Conservation (phyloP, 2,888 invertebrate species). For the Epiblema foenella region DNA sequence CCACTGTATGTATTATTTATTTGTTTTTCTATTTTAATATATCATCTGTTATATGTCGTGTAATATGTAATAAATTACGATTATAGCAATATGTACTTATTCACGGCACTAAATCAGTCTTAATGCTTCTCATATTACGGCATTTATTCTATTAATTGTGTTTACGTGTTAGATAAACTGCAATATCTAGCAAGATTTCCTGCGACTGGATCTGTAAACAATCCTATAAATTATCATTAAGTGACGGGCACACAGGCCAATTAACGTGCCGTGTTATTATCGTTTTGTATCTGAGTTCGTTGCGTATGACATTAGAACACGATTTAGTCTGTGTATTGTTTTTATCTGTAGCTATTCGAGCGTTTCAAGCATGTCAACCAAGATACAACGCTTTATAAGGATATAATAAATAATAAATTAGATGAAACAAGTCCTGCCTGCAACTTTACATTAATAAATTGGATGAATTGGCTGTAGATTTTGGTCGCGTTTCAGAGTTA, state of each 20-base stretch:
- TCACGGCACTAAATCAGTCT: constrained; percentile 1
- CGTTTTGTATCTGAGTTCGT: background rate
- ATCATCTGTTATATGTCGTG: background rate
- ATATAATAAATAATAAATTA: no score
- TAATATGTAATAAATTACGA: background rate
- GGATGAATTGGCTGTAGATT: no score
- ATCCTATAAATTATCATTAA: constrained; percentile 39
- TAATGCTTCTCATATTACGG: background rate
- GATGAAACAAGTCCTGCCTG: no score
- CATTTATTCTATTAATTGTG: constrained; percentile 13
- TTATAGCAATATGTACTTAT: background rate
- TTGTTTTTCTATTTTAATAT: no score
- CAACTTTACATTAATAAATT: no score
- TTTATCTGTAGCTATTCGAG: no score
- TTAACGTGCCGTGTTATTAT: constrained; percentile 24
- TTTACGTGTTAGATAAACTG: constrained; percentile 18
- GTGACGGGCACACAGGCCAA: constrained; percentile 30
- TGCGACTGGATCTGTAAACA: constrained; percentile 26
- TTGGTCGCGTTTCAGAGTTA: no score
- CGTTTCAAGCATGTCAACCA: no score
- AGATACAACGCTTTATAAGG: no score
- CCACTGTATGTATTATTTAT: no score
- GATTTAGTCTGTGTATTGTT: background rate
- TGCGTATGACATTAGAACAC: background rate
- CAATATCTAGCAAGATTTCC: constrained; percentile 30